These are phyloP conservation scores for Perithous albicinctus DNA, from an alignment of 2,888 invertebrate species.

Conservation along the genomic window DNA sequence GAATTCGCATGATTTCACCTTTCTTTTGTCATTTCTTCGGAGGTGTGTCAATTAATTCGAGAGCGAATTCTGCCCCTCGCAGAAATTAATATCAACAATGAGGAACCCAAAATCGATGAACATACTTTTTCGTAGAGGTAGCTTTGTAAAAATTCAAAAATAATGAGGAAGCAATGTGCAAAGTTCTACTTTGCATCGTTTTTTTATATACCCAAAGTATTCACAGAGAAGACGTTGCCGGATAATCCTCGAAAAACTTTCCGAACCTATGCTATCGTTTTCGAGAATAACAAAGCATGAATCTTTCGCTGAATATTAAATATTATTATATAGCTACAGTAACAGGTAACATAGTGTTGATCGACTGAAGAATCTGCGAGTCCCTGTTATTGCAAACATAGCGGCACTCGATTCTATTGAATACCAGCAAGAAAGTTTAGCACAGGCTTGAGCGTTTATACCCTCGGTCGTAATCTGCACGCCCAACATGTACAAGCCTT, in stretches of 20 bases:
- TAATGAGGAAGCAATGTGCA: no score
- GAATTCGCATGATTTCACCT: no score
- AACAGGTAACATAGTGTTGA: slow-evolving; percentile 26
- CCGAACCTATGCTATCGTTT: neutral
- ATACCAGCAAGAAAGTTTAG: slow-evolving; percentile 18
- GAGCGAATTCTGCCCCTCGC: no score
- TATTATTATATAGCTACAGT: slow-evolving; percentile 17
- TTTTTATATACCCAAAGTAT: neutral
- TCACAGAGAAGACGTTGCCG: slow-evolving; percentile 4
- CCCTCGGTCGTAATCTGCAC: slow-evolving; percentile 48
- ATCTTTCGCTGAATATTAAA: slow-evolving; percentile 26
- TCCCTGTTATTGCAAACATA: slow-evolving; percentile 34
- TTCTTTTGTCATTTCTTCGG: no score
- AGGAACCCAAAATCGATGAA: no score
- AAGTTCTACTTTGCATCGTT: no score
- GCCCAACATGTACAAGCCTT: slow-evolving; percentile 63
- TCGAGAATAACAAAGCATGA: slow-evolving; percentile 21
- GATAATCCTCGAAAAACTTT: slow-evolving; percentile 7
- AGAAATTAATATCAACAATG: no score
- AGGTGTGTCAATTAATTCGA: no score
- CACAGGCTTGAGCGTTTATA: slow-evolving; percentile 23
- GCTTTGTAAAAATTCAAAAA: no score
- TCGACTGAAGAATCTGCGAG: slow-evolving; percentile 43
- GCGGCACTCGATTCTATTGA: slow-evolving; percentile 41
- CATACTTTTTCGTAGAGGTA: no score